Evolutionary conservation across 2,113 vertebrate genomes (phyloP), one percentile per base, ranked within the genome.

Genomic region (Chauna torquata): DNA sequence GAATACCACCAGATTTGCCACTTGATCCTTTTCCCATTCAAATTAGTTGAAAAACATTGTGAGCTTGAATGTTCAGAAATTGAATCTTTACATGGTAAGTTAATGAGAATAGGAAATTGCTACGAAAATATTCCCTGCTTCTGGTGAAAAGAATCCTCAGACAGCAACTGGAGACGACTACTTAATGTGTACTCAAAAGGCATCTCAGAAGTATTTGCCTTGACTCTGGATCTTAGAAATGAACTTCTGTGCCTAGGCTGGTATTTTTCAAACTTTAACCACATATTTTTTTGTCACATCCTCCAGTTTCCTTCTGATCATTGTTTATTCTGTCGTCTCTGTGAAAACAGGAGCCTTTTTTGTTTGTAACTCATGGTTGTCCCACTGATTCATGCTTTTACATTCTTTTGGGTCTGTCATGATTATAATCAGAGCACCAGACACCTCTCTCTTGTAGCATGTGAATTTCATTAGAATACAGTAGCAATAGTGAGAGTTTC

Each of bases 251-350:
- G 97, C 94, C 65, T 94, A 96, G 78, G 91, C 91, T 97, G 91
- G 90, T 96, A 92, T 97, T 97, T 97, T 97, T 97, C 96, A 96
- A 93, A 78, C 89, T 86, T 92, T 81, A 96, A 96, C 96, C 91
- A 88, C 93, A 77, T 91, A 80, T 96, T 95, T 78, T 94, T 95
- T 90, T 92, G 84, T 97, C 95, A 91, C 94, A 92, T 94, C 94
- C 97, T 95, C 81, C 86, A 49, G 91, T 92, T 97, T 94, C 85
- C 92, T 97, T 97, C 95, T 89, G 95, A 96, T 92, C 88, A 34
- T 90, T 97, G 94, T 97, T 96, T 96, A 81, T 97, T 94, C 84
- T 88, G 86, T 75, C 1, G 57, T 94, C 91, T 88, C 64, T 93
- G 92, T 86, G 96, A 96, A 97, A 96, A 97, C 88, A 95, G 96